Percentiles rank a stretch among this genome's conserved stretches.
Conservation (phyloP, 2,888 invertebrate species). For the Epinotia demarniana region DNA sequence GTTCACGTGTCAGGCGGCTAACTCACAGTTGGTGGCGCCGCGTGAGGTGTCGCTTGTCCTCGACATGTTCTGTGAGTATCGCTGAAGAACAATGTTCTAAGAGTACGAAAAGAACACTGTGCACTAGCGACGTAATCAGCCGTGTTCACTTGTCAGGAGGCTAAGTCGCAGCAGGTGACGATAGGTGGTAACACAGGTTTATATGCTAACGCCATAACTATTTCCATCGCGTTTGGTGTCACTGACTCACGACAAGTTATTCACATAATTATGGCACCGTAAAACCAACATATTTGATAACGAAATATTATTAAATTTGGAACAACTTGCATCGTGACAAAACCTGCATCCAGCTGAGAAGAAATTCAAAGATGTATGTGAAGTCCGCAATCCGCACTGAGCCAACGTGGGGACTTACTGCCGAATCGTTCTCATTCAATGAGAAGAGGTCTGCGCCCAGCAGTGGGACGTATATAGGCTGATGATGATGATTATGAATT, state of each 20-base stretch:
- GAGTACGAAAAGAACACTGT: conserved; percentile 93
- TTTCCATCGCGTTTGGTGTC: conserved; percentile 91
- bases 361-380: too few relatives aligned
- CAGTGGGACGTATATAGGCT: too few relatives aligned
- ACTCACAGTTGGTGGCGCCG: conserved; percentile 92
- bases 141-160: conserved; percentile 94
- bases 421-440: too few relatives aligned
- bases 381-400: too few relatives aligned
- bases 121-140: conserved; percentile 90
- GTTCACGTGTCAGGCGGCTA: conserved; percentile 94
- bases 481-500: too few relatives aligned
- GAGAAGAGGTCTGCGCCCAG: too few relatives aligned
- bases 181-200: conserved; percentile 83
- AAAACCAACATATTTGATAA: too few relatives aligned
- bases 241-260: conserved; percentile 89
- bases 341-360: too few relatives aligned
- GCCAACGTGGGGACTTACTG: too few relatives aligned
- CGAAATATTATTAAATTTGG: too few relatives aligned
- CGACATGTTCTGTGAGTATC: conserved; percentile 86
- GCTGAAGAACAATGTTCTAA: background rate
- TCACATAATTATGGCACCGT: too few relatives aligned
- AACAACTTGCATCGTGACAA: too few relatives aligned
- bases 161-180: conserved; percentile 92
- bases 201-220: conserved; percentile 92
- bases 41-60: conserved; percentile 90